Percentiles rank a stretch among this genome's conserved stretches.
These are phyloP conservation scores for Manduca sexta DNA, from an alignment of 1,140 invertebrate species.

Conservation along the genomic window DNA sequence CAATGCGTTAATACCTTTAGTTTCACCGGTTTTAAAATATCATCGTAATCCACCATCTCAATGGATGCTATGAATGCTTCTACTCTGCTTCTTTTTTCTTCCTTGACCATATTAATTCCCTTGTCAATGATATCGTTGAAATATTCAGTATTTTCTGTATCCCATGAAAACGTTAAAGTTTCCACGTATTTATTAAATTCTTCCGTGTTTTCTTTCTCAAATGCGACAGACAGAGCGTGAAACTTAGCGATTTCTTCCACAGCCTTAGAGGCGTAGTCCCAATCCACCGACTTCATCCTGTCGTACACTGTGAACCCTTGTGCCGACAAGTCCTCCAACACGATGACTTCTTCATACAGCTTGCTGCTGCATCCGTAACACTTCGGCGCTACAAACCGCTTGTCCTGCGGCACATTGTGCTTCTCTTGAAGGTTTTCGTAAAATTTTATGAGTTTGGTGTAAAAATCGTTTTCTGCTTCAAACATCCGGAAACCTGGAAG, in stretches of 20 bases:
- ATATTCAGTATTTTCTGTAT: background rate
- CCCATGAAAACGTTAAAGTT: background rate
- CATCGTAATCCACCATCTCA: too few relatives aligned
- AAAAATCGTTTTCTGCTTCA: slow-evolving; percentile 34
- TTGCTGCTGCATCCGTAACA: slow-evolving; percentile 13
- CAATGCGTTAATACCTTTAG: too few relatives aligned
- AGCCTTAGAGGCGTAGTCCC: slow-evolving; percentile 17
- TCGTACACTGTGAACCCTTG: slow-evolving; percentile 11
- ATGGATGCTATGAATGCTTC: too few relatives aligned
- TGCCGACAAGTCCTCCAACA: slow-evolving; percentile 16
- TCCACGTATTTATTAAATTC: slow-evolving; percentile 7
- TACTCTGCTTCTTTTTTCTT: slow-evolving; percentile 8
- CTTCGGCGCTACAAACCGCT: slow-evolving; percentile 19
- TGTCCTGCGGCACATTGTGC: slow-evolving; percentile 20
- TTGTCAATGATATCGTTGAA: background rate
- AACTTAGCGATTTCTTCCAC: slow-evolving; percentile 18
- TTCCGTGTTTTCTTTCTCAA: slow-evolving; percentile 13
- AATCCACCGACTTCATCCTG: slow-evolving; percentile 14
- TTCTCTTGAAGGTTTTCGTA: slow-evolving; percentile 33
- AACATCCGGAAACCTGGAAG: slow-evolving; percentile 25
- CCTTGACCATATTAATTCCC: background rate
- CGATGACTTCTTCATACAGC: slow-evolving; percentile 11
- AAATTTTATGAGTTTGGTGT: slow-evolving; percentile 28
- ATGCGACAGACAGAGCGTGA: slow-evolving; percentile 25
- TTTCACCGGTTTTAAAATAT: background rate